Percentiles rank a stretch among this genome's conserved stretches.
These are phyloP conservation scores for Jordanella pulchra DNA, from an alignment of 2,797 vertebrate genomes.

Conservation along the genomic window DNA sequence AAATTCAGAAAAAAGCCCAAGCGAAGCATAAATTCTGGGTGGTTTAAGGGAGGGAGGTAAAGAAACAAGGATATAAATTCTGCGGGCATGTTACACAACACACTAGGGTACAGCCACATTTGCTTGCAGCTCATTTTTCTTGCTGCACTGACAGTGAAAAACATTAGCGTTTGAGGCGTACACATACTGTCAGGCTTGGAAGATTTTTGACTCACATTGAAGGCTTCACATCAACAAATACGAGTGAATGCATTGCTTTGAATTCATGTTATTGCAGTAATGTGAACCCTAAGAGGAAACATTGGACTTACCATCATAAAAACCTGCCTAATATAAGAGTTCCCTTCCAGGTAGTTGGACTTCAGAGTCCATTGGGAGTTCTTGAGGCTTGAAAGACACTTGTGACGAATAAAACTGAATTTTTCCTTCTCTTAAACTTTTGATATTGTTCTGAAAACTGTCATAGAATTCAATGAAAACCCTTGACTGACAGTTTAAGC, in stretches of 20 bases:
- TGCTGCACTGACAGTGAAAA: conserved; percentile 39
- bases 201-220: conserved; percentile 41
- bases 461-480: conserved; percentile 1
- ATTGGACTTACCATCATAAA: conserved; percentile 3
- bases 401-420: not conserved
- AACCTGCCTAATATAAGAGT: not conserved
- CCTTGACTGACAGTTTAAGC: conserved; percentile 43
- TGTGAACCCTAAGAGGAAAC: conserved; percentile 16
- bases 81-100: conserved; percentile 62
- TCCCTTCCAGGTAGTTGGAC: not conserved
- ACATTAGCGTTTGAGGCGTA: conserved; percentile 49
- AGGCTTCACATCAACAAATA: conserved; percentile 43
- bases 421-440: conserved; percentile 6
- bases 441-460: conserved; percentile 9
- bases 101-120: conserved; percentile 65
- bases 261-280: conserved; percentile 1
- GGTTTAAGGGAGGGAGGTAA: not conserved
- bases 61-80: conserved; percentile 43
- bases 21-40: conserved; percentile 40
- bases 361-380: not conserved
- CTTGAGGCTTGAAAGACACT: conserved; percentile 4
- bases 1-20: conserved; percentile 14
- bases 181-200: conserved; percentile 22
- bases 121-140: conserved; percentile 57
- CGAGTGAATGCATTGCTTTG: conserved; percentile 8